Evolutionary conservation across 1,140 invertebrate genomes (phyloP), one percentile per base, ranked within the genome.

Genomic region (Saxidomus purpurata): DNA sequence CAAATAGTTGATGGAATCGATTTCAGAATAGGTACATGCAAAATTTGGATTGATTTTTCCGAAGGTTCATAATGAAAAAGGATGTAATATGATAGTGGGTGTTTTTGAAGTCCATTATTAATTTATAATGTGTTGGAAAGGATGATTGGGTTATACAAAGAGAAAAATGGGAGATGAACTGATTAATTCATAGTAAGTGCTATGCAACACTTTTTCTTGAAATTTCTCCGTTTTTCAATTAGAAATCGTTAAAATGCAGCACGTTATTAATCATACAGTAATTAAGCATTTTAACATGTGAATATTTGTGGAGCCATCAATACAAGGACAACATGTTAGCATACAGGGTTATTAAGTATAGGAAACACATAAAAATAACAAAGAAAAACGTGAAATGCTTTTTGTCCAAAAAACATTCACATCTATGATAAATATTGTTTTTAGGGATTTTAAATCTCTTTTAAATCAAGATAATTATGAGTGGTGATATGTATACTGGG

Each of bases 11-110:
- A 80, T 38, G n/a, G 86, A 88, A 88, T 88, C 47, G 86, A 88
- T 88, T 79, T 25, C 36, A 81, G 40, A 88, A 88, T 88, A 88
- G 76, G 76, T 87, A 79, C 85, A 87, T 43, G 43, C 19, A 25
- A 52, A 87, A 67, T 79, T 43, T 19, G 31, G 85, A 87, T 87
- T 87, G 85, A 87, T 87, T 87, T 76, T 87, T 87, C 69, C 40
- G 19, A 31, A n/a, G 34, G 59, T 61, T 87, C 52, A 31, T 87
- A 79, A 87, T 87, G 85, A 63, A 87, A 87, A 77, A 79, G 69
- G 52, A 87, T 67, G 85, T 87, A 87, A 87, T 61, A 79, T 59
- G 85, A 87, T 79, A 87, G 55, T 8, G 19, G 71, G 74, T 79
- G 49, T 87, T 87, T 67, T 87, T 49, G 28, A 31, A 38, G 1